Percentiles rank a stretch among this genome's conserved stretches.
phyloP scores from a whole-genome alignment of 2,797 vertebrate genomes.

The Lutjanus campechanus region DNA sequence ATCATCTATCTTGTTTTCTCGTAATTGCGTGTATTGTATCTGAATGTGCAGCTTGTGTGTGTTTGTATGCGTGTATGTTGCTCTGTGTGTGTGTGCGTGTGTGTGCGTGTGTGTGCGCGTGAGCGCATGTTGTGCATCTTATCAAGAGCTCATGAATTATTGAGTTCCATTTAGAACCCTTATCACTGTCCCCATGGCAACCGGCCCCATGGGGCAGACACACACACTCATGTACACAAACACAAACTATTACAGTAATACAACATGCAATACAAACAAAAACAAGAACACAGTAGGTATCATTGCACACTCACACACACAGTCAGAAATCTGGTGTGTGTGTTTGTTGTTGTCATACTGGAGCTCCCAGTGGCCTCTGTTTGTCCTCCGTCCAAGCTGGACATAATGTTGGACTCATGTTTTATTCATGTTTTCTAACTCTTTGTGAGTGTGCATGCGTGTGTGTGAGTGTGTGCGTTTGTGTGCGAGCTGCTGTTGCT shows the following conservation, averaged over 20 bases:
- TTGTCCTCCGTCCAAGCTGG: constrained; percentile 47
- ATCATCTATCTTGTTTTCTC: constrained; percentile 28
- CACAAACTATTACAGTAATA: constrained; percentile 36
- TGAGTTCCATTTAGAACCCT: constrained; percentile 72
- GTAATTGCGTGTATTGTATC: constrained; percentile 32
- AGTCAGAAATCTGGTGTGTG: not conserved
- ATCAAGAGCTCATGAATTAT: constrained; percentile 74
- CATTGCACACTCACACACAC: constrained; percentile 1
- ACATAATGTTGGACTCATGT: constrained; percentile 45
- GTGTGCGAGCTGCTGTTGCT: not conserved
- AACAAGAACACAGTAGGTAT: constrained; percentile 14
- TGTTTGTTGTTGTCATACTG: constrained; percentile 6
- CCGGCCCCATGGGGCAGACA: constrained; percentile 44
- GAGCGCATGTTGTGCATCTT: constrained; percentile 39
- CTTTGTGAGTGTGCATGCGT: not conserved
- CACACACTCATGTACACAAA: not conserved
- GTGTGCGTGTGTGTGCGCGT: constrained; percentile 12
- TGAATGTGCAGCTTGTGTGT: constrained; percentile 12
- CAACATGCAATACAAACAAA: constrained; percentile 36
- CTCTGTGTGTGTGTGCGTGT: constrained; percentile 9
- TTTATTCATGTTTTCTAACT: constrained; percentile 43
- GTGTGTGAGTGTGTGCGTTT: constrained; percentile 14
- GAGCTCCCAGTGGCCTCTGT: constrained; percentile 42
- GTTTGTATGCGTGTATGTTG: not conserved
- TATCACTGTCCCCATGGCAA: constrained; percentile 76